Base-by-base conservation (phyloP, 2,113 vertebrate species). In the Ophthalmolycus amberensis region DNA sequence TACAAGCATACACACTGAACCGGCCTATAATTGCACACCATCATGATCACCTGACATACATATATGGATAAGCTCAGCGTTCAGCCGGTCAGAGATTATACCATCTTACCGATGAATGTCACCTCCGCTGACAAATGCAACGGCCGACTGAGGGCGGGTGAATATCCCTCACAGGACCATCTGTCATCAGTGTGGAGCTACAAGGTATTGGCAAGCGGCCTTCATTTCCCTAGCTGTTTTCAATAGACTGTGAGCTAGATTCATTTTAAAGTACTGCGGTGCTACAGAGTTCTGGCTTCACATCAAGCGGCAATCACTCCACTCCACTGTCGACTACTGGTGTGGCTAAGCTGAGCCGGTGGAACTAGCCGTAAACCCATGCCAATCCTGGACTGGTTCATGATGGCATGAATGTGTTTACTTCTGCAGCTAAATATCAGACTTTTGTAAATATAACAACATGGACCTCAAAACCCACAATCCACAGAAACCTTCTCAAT, bases 401-500 rank as follows among this genome's bases (percentile, higher is more conserved):
- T 60, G 40, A 79, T 85, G 83, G 79, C 82, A 83, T 59, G 89
- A 82, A 75, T 69, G 84, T 92, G 77, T 90, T 91, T 83, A 91
- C 77, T 75, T 93, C 82, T 88, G 83, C 78, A 91, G 79, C 82
- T 88, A 85, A 91, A 88, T 85, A 62, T 83, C 58, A 65, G 77
- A 85, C 83, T 85, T 48, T 79, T 88, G 86, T 87, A 90, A 92
- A 91, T 85, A 83, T 77, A 80, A 88, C 88, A 92, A 89, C 91
- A 87, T 86, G 85, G 88, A 93, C 88, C 85, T 93, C 90, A 90
- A 75, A 82, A 86, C 82, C 78, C 75, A 79, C 76, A 83, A 83
- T 80, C 87, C 88, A 83, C 86, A 83, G 81, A 92, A 83, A 92
- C 89, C 89, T 92, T 93, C 84, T 89, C 62, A 29, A 88, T 91